These are phyloP conservation scores for Stichodactyla helianthus DNA, from an alignment of 64 coral and sea anemone species.

Conservation along the genomic window DNA sequence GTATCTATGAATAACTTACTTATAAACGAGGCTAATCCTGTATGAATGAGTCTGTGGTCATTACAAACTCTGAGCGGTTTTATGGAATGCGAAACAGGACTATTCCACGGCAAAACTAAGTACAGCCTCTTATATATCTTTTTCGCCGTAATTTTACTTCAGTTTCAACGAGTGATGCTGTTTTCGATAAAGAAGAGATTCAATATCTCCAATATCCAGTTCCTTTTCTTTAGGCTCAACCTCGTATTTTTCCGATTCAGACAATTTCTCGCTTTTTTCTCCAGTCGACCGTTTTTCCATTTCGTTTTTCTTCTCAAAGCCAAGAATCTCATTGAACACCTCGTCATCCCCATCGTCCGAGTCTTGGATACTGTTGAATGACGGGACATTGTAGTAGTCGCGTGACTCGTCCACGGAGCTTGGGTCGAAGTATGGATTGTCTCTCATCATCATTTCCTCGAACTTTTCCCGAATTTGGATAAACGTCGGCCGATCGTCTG, in stretches of 20 bases:
- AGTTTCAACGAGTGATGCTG: background rate
- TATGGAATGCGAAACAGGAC: no score
- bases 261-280: background rate
- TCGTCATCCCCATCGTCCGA: constrained; percentile 15
- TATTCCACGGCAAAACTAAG: no score
- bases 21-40: no score
- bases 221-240: background rate
- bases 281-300: background rate
- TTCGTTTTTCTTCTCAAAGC: background rate
- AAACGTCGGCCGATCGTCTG: constrained; percentile 12
- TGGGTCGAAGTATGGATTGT: constrained; percentile 76
- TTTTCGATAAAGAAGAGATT: constrained; percentile 7
- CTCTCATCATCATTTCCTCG: constrained; percentile 36
- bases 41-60: no score
- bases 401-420: constrained; percentile 63
- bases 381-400: constrained; percentile 83
- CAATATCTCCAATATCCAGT: constrained; percentile 1
- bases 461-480: background rate
- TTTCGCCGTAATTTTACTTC: background rate
- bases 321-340: background rate
- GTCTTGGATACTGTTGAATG: constrained; percentile 62
- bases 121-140: no score
- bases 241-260: constrained; percentile 1
- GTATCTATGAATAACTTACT: no score
- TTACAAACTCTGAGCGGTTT: no score